Base-by-base conservation (phyloP, 2,113 vertebrate species). In the Cyanoderma ruficeps region DNA sequence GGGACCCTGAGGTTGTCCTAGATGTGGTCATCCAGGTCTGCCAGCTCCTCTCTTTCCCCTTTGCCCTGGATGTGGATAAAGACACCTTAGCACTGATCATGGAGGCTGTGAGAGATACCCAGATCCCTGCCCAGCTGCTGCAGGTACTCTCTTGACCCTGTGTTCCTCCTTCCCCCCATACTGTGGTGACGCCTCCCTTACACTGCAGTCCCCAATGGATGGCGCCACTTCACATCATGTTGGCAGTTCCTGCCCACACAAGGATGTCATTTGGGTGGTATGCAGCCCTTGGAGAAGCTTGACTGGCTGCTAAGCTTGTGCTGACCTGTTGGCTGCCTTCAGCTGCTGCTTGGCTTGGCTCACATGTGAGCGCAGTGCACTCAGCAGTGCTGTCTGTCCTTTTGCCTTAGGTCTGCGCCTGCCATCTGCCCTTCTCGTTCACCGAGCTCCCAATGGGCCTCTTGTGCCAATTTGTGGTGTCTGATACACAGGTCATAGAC, bases 381-480 rank as follows among this genome's bases (percentile, higher is more conserved):
- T 83, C 53, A 74, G 67, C 2, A 1, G 37, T 8, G 1, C 24
- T 31, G 2, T 79, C 7, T 68, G 64, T 79, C 39, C 27, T 56
- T 75, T 88, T 30, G 90, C 83, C 80, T 95, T 97, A 99, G 99
- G 98, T 98, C 77, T 98, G 98, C 74, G 97, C 98, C 90, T 65
- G 57, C 60, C 96, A 97, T 57, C 97, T 98, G 90, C 97, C 98
- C 2, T 75, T 97, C 64, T 80, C 76, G 0, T 97, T 97, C 23
- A 96, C 98, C 0, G 98, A 99, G 96, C 96, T 99, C 87, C 99
- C 99, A 23, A 69, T 99, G 68, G 98, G 98, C 84, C 98, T 99
- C 69, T 97, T 99, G 77, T 97, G 98, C 92, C 98, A 96, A 53
- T 94, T 99, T 25, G 97, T 98, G 44, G 96, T 99, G 63, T 98